A percentile compares a stretch with the other conserved stretches of the same genome.
Evolutionary conservation across 2,113 vertebrate genomes (phyloP).

Genomic region (Xenus cinereus): DNA sequence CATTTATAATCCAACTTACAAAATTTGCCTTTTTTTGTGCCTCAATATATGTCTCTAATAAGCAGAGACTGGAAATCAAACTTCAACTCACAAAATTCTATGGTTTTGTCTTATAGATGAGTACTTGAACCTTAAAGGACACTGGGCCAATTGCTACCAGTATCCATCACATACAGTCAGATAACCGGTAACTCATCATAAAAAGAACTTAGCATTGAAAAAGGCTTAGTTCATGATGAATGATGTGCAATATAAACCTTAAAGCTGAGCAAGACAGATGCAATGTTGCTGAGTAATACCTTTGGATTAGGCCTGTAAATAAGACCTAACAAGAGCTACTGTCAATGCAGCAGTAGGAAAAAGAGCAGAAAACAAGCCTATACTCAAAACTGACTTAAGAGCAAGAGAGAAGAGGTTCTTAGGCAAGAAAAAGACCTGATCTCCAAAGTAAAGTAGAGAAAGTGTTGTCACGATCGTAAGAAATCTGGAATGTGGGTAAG

Average conservation of each 20-base stretch:
- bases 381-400: not conserved
- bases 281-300: not conserved
- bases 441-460: not conserved
- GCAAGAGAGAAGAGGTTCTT: not conserved
- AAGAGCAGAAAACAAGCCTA: not conserved
- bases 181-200: not conserved
- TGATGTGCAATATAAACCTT: not conserved
- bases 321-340: not conserved
- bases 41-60: not conserved
- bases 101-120: not conserved
- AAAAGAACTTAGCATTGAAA: not conserved
- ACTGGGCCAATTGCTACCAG: not conserved
- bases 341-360: not conserved
- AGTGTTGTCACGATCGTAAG: not conserved
- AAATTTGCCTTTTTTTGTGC: not conserved
- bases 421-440: not conserved
- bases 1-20: not conserved
- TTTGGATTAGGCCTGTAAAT: not conserved
- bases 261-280: not conserved
- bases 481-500: not conserved
- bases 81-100: not conserved
- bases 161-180: not conserved
- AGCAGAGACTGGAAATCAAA: not conserved
- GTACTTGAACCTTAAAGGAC: not conserved
- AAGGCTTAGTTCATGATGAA: not conserved